Evolutionary conservation across 2,113 vertebrate genomes (phyloP), one percentile per base, ranked within the genome.

Genomic region (Perca fluviatilis): DNA sequence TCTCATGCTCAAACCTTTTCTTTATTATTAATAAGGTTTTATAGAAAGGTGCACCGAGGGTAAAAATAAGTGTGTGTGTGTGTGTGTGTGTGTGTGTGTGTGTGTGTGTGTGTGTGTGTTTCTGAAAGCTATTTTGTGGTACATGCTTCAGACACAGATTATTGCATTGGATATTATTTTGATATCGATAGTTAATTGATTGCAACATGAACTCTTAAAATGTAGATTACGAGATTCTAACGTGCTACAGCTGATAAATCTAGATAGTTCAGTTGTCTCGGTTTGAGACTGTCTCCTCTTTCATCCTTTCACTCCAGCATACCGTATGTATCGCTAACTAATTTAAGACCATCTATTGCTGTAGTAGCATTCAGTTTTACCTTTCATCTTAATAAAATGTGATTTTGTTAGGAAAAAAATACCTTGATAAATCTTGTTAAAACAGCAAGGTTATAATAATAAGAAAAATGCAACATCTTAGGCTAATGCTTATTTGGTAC

Each of bases 11-110:
- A 47, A 68, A 73, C 50, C 49, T 51, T 13, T 23, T 79, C 50
- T 86, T 90, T 81, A 51, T 84, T 86, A 82, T 85, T 33, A 33
- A 5, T 83, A 75, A 77, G 25, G 53, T 76, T 79, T 84, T 73
- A 72, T 12, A 54, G 62, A 86, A 33, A 77, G 19, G 64, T 64
- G 80, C 70, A 64, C 57, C 1, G 0, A 40, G 53, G 80, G 56
- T 73, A 49, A 74, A 74, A 75, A 77, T 50, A 50, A 67, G 5
- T 6, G 6, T 33, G 40, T 40, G 2, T 40, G 40, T 40, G 36
- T 36, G 36, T 40, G 36, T 40, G 36, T 36, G 36, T 40, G 36
- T 40, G 36, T 40, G 36, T 40, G 36, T 36, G 36, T 40, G 36
- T 40, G 36, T 40, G 36, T 40, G 40, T 40, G 40, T 40, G 40